phyloP scores from a whole-genome alignment of 1,140 invertebrate genomes.

The Pristionchus pacificus region DNA sequence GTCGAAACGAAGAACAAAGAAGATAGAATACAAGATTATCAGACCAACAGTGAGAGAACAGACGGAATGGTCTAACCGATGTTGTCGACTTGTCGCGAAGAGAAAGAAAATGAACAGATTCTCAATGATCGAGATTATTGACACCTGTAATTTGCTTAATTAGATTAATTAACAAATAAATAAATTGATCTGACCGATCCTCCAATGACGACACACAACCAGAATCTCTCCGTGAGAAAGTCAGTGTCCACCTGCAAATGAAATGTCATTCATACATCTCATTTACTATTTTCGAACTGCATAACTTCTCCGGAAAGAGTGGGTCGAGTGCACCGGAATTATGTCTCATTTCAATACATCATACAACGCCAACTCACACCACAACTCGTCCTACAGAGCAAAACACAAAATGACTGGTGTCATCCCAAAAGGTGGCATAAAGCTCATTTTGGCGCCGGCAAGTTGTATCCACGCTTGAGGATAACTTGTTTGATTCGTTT shows the following conservation, averaged over 20 bases:
- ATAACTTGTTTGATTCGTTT: no score
- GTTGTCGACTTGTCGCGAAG: constrained; percentile 40
- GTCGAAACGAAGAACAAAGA: background rate
- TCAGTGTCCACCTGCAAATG: background rate
- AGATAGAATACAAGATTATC: background rate
- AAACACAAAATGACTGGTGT: background rate
- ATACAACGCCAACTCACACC: no score
- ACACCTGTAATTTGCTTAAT: no score
- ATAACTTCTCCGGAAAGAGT: no score
- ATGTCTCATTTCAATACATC: no score
- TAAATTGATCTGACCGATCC: constrained; percentile 36
- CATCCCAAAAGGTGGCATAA: background rate
- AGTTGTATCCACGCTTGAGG: no score
- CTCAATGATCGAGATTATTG: constrained; percentile 38
- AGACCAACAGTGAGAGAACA: background rate
- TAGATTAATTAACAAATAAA: no score
- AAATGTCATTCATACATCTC: background rate
- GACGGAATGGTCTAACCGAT: constrained; percentile 12
- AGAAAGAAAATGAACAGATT: constrained; percentile 44
- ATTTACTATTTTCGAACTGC: no score
- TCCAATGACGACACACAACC: constrained; percentile 46
- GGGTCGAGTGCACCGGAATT: no score
- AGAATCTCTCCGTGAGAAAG: constrained; percentile 35
- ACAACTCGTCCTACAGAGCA: no score
- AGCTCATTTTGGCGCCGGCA: no score